Evolutionary conservation across 2,888 invertebrate species (phyloP), one percentile per base, ranked within the genome.

Genomic region (Spodoptera picta): DNA sequence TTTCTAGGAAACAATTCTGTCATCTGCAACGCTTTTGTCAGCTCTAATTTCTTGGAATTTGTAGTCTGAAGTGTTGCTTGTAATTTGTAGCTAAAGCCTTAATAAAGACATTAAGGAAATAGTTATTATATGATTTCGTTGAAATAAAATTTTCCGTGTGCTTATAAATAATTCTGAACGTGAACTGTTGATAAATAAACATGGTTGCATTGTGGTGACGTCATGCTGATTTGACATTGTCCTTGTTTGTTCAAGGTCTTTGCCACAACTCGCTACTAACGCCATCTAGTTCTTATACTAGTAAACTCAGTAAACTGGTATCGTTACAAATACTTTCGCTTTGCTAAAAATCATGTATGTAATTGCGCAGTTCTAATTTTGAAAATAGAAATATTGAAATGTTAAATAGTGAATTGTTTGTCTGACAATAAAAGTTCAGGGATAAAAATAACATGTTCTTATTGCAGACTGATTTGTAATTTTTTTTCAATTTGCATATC

Each of bases 211-310:
- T 65, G n/a, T 61, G 48, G 60, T 72, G 67, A 77, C 66, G 65
- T 63, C 51, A 69, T 11, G 19, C 12, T 6, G 24, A 66, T 65
- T 71, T 72, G 74, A 71, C 75, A 68, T 75, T 74, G 78, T 68
- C 80, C 79, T 75, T 71, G 72, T 70, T 58, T 51, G 44, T 50
- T 62, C 78, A 77, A 80, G 79, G 80, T 80, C 79, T 69, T 60
- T 65, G 43, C 49, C 65, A 60, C 11, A 50, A 55, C 19, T 9
- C 43, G 61, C 53, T 0, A 5, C 48, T 70, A 65, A 53, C 69
- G 80, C 73, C 80, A 77, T 69, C 79, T 80, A 65, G 60, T 50
- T 50, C 47, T 4, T 10, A 9, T 10, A 6, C 5, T 7, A 50
- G 47, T 54, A 60, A 72, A 51, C 56, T 43, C 6, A 4, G 5